A percentile compares a stretch with the other conserved stretches of the same genome.
Conservation (phyloP, 1,140 invertebrate species). For the Homalodisca vitripennis region DNA sequence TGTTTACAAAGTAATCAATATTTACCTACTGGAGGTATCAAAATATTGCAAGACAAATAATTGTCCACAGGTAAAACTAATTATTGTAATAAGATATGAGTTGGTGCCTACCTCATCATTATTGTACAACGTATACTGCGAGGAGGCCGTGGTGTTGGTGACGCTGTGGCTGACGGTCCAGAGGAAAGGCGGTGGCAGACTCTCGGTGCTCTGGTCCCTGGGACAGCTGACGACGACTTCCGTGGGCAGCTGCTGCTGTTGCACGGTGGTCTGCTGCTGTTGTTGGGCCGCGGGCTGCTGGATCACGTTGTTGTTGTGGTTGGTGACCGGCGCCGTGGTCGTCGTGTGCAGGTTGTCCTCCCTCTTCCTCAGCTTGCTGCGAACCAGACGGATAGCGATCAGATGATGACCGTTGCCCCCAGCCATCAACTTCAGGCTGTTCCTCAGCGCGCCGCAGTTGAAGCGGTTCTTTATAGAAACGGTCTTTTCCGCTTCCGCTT, state of each 20-base stretch:
- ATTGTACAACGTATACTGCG: conserved; percentile 71
- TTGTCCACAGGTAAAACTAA: too few species aligned
- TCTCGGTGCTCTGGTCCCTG: neutral
- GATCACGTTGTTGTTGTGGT: conserved; percentile 36
- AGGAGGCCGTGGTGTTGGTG: conserved; percentile 55
- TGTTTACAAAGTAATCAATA: too few species aligned
- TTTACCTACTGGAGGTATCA: too few species aligned
- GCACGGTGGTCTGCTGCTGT: conserved; percentile 16
- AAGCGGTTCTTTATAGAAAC: conserved; percentile 41
- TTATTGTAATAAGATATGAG: neutral
- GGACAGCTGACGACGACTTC: conserved; percentile 41
- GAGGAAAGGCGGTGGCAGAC: conserved; percentile 60
- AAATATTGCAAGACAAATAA: too few species aligned
- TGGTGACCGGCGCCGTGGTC: conserved; percentile 34
- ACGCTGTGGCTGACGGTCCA: conserved; percentile 73
- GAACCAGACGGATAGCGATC: conserved; percentile 82
- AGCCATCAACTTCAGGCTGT: conserved; percentile 60
- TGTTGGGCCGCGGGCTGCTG: conserved; percentile 40
- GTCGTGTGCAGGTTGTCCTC: conserved; percentile 59
- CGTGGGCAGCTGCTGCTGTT: conserved; percentile 43
- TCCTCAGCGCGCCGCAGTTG: conserved; percentile 42
- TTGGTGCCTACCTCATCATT: conserved; percentile 65
- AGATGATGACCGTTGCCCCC: conserved; percentile 72
- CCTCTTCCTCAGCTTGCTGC: conserved; percentile 80
- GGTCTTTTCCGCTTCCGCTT: conserved; percentile 36